These are phyloP conservation scores for Pipistrellus pygmaeus DNA, from an alignment of 2,797 vertebrate species.

Conservation along the genomic window DNA sequence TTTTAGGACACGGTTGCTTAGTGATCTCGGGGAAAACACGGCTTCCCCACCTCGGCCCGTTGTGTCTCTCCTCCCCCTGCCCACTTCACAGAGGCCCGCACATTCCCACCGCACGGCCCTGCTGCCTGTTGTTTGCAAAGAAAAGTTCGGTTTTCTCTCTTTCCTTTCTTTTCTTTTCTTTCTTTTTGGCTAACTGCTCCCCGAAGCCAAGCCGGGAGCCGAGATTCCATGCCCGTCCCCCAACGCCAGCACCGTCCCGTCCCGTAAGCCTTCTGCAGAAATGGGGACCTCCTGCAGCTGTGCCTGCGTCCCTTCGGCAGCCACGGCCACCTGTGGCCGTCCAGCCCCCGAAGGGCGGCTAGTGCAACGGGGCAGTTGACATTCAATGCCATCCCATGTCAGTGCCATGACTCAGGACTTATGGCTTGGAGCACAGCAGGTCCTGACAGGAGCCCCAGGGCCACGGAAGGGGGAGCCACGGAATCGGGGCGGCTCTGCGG, in stretches of 20 bases:
- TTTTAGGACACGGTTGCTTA: constrained; percentile 87
- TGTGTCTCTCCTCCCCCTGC: not conserved
- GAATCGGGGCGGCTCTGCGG: not conserved
- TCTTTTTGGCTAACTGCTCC: not conserved
- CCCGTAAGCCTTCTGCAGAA: not conserved
- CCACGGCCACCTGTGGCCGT: fast-evolving
- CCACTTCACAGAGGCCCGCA: not conserved
- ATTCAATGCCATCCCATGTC: too few species aligned
- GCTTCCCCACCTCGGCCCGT: constrained; percentile 56
- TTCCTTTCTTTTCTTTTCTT: not conserved
- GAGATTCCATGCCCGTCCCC: not conserved
- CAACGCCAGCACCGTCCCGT: not conserved
- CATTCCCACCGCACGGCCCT: not conserved
- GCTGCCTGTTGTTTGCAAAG: not conserved
- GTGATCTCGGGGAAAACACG: constrained; percentile 79
- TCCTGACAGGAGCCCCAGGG: not conserved
- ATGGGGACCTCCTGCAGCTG: fast-evolving
- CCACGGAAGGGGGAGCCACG: not conserved
- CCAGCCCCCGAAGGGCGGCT: not conserved
- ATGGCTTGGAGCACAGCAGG: not conserved
- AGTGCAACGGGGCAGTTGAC: fast-evolving
- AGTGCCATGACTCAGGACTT: not conserved
- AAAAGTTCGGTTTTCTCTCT: not conserved
- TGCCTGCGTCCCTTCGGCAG: not conserved
- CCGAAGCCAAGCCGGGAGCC: not conserved